Evolutionary conservation across 2,888 invertebrate species (phyloP).

Genomic region (Gerosis bhagava): DNA sequence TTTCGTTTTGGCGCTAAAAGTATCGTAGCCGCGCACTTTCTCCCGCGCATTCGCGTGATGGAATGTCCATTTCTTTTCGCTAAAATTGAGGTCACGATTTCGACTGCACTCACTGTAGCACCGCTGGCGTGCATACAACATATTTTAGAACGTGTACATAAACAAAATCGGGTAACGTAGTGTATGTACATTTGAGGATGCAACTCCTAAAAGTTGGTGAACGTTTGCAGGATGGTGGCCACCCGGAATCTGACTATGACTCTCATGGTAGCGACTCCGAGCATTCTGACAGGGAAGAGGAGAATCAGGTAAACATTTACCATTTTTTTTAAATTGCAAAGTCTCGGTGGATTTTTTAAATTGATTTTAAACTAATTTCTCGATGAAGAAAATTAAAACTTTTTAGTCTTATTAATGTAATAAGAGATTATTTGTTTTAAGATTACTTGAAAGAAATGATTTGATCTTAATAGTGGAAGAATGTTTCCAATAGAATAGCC

Average conservation of each 20-base stretch:
- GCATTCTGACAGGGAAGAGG: slow-evolving; percentile 86
- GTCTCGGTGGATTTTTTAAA: too few species aligned
- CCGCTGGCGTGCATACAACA: slow-evolving; percentile 55
- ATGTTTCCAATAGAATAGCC: too few species aligned
- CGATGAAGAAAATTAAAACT: too few species aligned
- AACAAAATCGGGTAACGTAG: slow-evolving; percentile 28
- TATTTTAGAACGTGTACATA: slow-evolving; percentile 39
- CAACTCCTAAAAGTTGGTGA: slow-evolving; percentile 69
- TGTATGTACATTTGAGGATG: slow-evolving; percentile 52
- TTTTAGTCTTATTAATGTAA: too few species aligned
- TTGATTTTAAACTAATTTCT: too few species aligned
- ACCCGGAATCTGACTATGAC: slow-evolving; percentile 73
- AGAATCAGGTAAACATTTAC: slow-evolving; percentile 84
- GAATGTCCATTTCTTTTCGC: slow-evolving; percentile 77
- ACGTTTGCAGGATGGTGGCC: slow-evolving; percentile 70
- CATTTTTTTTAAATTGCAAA: neutral
- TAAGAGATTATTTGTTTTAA: too few species aligned
- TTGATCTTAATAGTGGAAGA: too few species aligned
- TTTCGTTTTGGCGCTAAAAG: slow-evolving; percentile 74
- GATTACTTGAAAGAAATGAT: too few species aligned
- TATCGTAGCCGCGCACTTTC: slow-evolving; percentile 69
- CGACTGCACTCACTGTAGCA: slow-evolving; percentile 64
- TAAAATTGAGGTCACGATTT: slow-evolving; percentile 75
- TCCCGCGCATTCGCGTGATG: slow-evolving; percentile 71
- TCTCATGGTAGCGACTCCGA: slow-evolving; percentile 77